Evolutionary conservation across 1,140 invertebrate species (phyloP).

Genomic region (Drosophila pseudoananassae): DNA sequence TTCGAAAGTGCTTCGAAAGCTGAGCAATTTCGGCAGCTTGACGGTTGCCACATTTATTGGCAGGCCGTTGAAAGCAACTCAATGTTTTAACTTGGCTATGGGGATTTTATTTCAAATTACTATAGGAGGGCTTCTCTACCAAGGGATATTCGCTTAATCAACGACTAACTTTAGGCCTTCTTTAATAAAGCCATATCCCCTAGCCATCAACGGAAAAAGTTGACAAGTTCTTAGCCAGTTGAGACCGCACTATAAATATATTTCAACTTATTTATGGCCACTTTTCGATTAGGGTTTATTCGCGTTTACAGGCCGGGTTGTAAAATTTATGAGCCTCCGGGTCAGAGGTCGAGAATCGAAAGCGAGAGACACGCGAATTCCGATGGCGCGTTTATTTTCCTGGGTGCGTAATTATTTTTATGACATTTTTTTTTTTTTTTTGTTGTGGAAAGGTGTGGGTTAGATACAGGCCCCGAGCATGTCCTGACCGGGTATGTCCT

Average conservation of each 20-base stretch:
- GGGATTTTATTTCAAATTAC: not conserved
- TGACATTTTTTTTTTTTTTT: constrained; percentile 68
- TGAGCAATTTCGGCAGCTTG: constrained; percentile 27
- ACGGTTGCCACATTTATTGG: constrained; percentile 36
- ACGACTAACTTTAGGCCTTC: not conserved
- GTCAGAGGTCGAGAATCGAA: constrained; percentile 26
- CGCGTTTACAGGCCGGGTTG: constrained; percentile 70
- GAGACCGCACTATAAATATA: constrained; percentile 76
- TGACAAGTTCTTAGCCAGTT: constrained; percentile 42
- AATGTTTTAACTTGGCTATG: constrained; percentile 12
- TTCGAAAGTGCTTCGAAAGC: constrained; percentile 27
- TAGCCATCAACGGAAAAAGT: constrained; percentile 31
- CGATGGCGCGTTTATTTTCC: constrained; percentile 62
- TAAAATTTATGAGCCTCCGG: constrained; percentile 67
- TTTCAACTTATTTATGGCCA: constrained; percentile 77
- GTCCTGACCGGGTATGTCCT: not conserved
- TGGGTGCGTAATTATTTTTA: constrained; percentile 80
- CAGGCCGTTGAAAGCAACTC: constrained; percentile 18
- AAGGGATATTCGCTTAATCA: not conserved
- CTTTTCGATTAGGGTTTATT: constrained; percentile 78
- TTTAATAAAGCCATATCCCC: constrained; percentile 22
- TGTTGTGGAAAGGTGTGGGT: constrained; percentile 6
- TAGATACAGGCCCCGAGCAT: constrained; percentile 5
- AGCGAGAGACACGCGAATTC: constrained; percentile 50
- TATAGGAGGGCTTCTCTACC: too few relatives aligned